Evolutionary conservation across 1,140 invertebrate species (phyloP), one percentile per base, ranked within the genome.

Genomic region (Drosophila sechellia): DNA sequence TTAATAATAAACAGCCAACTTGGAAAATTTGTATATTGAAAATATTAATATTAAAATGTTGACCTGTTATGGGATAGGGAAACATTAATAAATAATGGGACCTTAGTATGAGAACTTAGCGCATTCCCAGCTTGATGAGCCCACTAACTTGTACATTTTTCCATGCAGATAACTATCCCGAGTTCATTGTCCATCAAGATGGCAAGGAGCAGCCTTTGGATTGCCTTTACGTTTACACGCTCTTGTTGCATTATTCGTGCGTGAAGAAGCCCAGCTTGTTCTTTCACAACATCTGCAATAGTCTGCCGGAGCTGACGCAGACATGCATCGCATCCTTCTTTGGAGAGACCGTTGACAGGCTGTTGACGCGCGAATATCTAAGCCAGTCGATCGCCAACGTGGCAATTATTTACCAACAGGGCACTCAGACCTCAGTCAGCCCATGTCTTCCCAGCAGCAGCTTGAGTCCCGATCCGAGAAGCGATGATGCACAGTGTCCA

Each of bases 191-290:
- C 0, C 57, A 66, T 17, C n/a, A 74, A 0, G 69, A 83, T 39
- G 35, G 13, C 11, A 17, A 53, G 10, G 76, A 80, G 1, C 43
- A 42, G 20, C 11, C 17, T 0, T 12, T 58, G 0, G 91, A 92
- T 31, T 91, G 89, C 35, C 5, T 90, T 3, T 85, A 79, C 57
- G 59, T 79, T 1, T 92, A 91, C 27, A 83, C 91, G 0, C 58
- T 92, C 2, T 57, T 92, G 0, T 56, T 92, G 49, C 90, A 92
- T 50, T 92, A 85, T 50, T 59, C 74, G 10, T 92, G 91, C 37
- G 78, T 92, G 6, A 85, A 78, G 37, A 63, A 53, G 43, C 79
- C 87, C 0, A 66, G 56, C n/a, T 42, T 56, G 37, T 54, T 58
- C 45, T 87, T 91, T n/a, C 91, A 92, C 20, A 55, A 55, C 48